Evolutionary conservation across 1,140 invertebrate species (phyloP).

Genomic region (Drosophila littoralis): DNA sequence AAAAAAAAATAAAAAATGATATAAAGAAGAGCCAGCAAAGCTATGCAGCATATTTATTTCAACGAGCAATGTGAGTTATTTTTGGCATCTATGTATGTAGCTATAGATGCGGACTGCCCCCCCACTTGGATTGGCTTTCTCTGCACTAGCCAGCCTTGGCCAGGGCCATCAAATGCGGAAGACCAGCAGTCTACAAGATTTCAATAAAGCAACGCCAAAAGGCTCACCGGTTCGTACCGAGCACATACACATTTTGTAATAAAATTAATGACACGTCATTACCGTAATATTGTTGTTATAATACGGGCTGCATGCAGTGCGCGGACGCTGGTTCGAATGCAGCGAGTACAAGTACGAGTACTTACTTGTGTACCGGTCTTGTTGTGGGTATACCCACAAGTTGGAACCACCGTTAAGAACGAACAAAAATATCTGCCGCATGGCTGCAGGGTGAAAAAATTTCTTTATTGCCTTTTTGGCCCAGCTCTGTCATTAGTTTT

Average conservation of each 20-base stretch:
- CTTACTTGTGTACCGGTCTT: conserved; percentile 13
- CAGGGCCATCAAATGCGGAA: conserved; percentile 70
- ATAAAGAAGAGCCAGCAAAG: conserved; percentile 13
- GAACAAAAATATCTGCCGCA: conserved; percentile 19
- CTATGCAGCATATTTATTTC: conserved; percentile 65
- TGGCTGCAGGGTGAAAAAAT: conserved; percentile 74
- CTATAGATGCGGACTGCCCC: conserved; percentile 1
- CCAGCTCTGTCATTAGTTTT: conserved; percentile 77
- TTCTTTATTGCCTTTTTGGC: conserved; percentile 74
- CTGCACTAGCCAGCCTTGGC: conserved; percentile 1
- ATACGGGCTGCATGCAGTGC: conserved; percentile 61
- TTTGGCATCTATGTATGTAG: conserved; percentile 26
- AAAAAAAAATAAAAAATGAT: conserved; percentile 14
- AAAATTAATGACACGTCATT: conserved; percentile 84
- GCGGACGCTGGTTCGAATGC: conserved; percentile 8
- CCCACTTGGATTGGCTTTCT: conserved; percentile 32
- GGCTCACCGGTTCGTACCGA: conserved; percentile 1
- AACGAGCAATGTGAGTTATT: conserved; percentile 64
- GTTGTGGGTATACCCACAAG: conserved; percentile 13
- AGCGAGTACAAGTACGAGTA: conserved; percentile 27
- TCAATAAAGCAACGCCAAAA: conserved; percentile 73
- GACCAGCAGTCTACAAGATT: conserved; percentile 74
- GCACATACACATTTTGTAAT: conserved; percentile 80
- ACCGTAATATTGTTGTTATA: conserved; percentile 84
- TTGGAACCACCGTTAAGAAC: conserved; percentile 46